phyloP scores from a whole-genome alignment of 30 jellyfish, hydroid and myxozoan species.

The Pelagia noctiluca region DNA sequence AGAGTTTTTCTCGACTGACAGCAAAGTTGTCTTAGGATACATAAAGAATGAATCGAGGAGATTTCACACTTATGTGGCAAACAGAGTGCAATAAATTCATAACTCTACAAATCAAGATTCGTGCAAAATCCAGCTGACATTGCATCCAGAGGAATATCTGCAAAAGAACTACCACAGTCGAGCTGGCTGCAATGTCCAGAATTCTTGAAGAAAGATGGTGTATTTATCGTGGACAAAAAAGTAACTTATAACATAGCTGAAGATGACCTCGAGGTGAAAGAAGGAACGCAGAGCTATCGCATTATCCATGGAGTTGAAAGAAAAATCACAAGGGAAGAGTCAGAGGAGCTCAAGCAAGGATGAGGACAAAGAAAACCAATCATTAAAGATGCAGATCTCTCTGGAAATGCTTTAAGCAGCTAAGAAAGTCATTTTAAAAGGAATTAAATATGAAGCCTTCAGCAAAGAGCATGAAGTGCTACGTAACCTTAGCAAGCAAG shows the following conservation, averaged over 20 bases:
- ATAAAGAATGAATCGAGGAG: conserved; percentile 43
- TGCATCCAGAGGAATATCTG: conserved; percentile 34
- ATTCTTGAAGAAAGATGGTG: neutral
- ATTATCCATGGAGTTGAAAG: conserved; percentile 26
- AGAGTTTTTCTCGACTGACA: conserved; percentile 55
- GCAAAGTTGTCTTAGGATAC: conserved; percentile 52
- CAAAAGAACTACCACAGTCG: conserved; percentile 19
- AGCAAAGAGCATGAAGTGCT: conserved; percentile 27
- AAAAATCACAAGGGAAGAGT: neutral
- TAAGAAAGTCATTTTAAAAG: neutral
- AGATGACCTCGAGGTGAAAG: conserved; percentile 1
- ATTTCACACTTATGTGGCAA: conserved; percentile 36
- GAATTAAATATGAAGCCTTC: neutral
- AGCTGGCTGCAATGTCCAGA: conserved; percentile 31
- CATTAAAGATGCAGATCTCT: neutral
- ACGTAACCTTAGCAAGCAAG: conserved; percentile 27
- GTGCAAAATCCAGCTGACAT: neutral
- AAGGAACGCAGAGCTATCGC: conserved; percentile 10
- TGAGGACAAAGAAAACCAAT: neutral
- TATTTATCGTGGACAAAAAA: neutral
- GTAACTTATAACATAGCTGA: conserved; percentile 5
- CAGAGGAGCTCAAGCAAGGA: neutral
- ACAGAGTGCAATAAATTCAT: conserved; percentile 36
- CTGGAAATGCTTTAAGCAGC: neutral
- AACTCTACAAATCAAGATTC: conserved; percentile 6